Base-by-base conservation (phyloP, 2,888 invertebrate genomes). In the Aromia moschata region DNA sequence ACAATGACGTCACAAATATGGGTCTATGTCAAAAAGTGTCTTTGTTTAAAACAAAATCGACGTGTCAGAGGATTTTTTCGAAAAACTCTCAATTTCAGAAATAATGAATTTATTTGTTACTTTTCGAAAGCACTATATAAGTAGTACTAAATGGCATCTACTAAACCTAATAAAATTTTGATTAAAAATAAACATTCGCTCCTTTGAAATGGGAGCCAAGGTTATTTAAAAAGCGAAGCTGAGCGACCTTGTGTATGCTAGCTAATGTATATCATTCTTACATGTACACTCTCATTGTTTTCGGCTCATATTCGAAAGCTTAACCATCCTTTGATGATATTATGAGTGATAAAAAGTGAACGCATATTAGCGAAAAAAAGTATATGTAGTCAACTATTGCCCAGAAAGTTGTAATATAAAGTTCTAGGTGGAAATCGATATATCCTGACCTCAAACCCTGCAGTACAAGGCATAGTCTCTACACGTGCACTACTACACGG, bases 391-490 rank as follows among this genome's bases (percentile, higher is more conserved):
- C n/a, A 7, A 33, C 5, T 33, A 10, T 3, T 33, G n/a, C 33
- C 2, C 10, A 33, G 33, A 10, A 33, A 2, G 33, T 7, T 33
- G 33, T 10, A n/a, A 7, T 7, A 11, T 33, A 33, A 7, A 33
- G 43, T 5, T 43, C 18, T 16, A 25, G n/a, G 25, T 12, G 18
- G 62, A 47, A 75, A 77, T 77, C 77, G 74, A 77, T 77, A 74
- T 69, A 69, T 70, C 71, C 72, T 76, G 74, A 77, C 75, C 75
- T 73, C 73, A 69, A 74, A 73, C 69, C 71, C 70, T 69, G 71
- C 73, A 70, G 69, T 60, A 61, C 46, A 60, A 60, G 60, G 61
- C 65, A 51, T 51, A 60, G 62, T 55, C 18, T 5, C 11, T 33
- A 33, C 33, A 33, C 33, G 33, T 33, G 33, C n/a, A 33, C 33